A percentile compares a stretch with the other conserved stretches of the same genome.
Evolutionary conservation across 2,113 vertebrate species (phyloP).

Genomic region (Hippotragus niger): DNA sequence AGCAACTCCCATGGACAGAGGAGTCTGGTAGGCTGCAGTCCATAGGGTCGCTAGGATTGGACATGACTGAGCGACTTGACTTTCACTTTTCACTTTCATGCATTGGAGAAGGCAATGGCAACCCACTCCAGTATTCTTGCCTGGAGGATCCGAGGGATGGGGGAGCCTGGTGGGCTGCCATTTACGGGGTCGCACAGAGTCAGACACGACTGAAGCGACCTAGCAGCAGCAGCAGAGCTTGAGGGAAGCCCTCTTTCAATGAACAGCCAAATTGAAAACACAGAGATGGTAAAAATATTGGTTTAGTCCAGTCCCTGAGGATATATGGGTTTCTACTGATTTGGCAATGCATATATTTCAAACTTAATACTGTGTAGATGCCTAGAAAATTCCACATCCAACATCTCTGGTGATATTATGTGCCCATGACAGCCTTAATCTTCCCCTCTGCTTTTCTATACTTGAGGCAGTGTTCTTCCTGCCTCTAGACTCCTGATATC

Average conservation of each 20-base stretch:
- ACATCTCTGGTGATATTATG: background rate
- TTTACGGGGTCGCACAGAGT: too few relatives aligned
- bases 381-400: background rate
- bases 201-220: too few relatives aligned
- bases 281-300: background rate
- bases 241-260: background rate
- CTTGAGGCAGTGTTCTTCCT: background rate
- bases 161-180: too few relatives aligned
- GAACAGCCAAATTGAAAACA: background rate
- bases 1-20: too few relatives aligned
- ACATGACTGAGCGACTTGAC: too few relatives aligned
- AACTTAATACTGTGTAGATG: background rate
- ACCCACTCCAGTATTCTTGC: too few relatives aligned
- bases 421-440: background rate
- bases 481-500: background rate
- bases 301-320: background rate
- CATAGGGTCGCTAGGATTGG: too few relatives aligned
- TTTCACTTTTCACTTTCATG: too few relatives aligned
- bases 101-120: too few relatives aligned
- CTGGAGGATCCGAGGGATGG: too few relatives aligned
- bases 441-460: background rate
- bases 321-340: background rate
- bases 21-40: too few relatives aligned
- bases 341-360: background rate
- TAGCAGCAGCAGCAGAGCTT: background rate